Conservation (phyloP, 2,113 vertebrate species). For the Petroica traversi region DNA sequence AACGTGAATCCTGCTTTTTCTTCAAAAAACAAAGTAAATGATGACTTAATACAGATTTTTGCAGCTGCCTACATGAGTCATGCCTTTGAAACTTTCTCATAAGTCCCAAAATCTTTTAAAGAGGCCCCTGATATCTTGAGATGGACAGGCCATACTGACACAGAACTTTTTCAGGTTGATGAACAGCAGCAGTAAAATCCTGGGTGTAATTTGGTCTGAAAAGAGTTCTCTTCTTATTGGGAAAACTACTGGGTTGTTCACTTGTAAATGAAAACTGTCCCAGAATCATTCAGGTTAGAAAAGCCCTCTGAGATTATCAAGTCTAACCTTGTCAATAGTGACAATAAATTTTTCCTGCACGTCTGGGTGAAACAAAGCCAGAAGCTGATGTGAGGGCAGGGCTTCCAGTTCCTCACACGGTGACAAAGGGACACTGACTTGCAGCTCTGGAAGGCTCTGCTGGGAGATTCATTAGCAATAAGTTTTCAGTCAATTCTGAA, state of each 20-base stretch:
- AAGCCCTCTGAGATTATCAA: not conserved
- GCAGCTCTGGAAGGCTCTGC: not conserved
- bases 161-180: not conserved
- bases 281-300: not conserved
- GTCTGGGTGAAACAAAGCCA: not conserved
- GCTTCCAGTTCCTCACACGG: fast-evolving
- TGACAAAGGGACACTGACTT: not conserved
- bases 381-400: no score
- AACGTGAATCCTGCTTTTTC: not conserved
- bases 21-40: not conserved
- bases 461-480: not conserved
- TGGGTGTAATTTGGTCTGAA: not conserved
- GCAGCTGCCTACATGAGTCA: not conserved
- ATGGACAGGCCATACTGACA: no score
- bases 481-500: not conserved
- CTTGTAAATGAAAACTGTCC: not conserved
- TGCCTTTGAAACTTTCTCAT: not conserved
- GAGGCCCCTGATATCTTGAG: not conserved
- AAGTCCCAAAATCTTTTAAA: not conserved
- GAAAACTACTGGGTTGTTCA: not conserved
- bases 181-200: not conserved
- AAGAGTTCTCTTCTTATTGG: not conserved
- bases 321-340: not conserved
- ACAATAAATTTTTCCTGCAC: not conserved
- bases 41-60: not conserved